Base-by-base conservation (phyloP, 1,140 invertebrate genomes). In the Ganaspis sp. region DNA sequence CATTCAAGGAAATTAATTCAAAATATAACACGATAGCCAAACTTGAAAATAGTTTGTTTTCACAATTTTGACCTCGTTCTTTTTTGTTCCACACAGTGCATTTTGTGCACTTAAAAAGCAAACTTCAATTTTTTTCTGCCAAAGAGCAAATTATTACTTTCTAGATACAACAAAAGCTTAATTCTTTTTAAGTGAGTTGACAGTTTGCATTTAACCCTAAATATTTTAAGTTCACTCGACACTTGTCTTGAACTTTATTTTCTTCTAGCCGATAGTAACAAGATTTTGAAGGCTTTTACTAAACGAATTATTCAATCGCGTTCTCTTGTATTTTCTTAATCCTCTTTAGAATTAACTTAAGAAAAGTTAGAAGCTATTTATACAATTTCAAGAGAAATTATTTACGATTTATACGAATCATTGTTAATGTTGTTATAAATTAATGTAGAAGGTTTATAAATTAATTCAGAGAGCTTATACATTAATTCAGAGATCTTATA, bases 261-360 rank as follows among this genome's bases (percentile, higher is more conserved):
- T 75, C 81, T 82, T 76, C 73, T 38, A 74, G 76, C 76, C 69
- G 72, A 78, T 73, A 21, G 77, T 84, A 86, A 86, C 76, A 84
- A 84, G 77, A 76, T 86, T 81, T 70, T 75, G 23, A 81, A 64
- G 73, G 21, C 70, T 77, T 75, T 72, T 53, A 75, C 73, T 84
- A 78, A 84, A 81, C 76, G 78, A 79, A 79, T 86, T 86, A 85
- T 85, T 82, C 72, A 75, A 78, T 49, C 81, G 78, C 71, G 34
- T 54, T 64, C 12, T 64, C 54, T 12, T 64, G 26, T 64, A 29
- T 64, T 64, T 64, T n/a, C 21, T 64, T 64, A 64, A 64, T 64
- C 58, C 58, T 64, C 58, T 64, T 64, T 64, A n/a, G 11, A 26
- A 4, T 29, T 64, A 26, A 26, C 23, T 64, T 29, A 34, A 64